phyloP scores from a whole-genome alignment of 64 coral and sea anemone species.

The Stichodactyla helianthus region DNA sequence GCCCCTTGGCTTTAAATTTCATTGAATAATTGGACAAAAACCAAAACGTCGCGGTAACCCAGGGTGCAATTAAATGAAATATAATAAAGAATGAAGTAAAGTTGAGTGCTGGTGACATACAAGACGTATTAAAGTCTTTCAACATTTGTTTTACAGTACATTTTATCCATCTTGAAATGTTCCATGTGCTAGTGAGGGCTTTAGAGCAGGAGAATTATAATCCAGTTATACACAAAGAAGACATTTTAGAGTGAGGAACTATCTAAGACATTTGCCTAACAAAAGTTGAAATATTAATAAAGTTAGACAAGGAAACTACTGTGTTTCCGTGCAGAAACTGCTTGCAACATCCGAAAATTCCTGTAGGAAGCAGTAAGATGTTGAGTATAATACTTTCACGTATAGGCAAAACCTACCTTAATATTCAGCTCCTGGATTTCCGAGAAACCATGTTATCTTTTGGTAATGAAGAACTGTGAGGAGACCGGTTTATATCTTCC shows the following conservation, averaged over 20 bases:
- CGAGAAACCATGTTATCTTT: background rate
- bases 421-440: background rate
- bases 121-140: background rate
- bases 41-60: background rate
- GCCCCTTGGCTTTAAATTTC: background rate
- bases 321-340: slow-evolving; percentile 20
- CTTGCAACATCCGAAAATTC: slow-evolving; percentile 16
- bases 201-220: background rate
- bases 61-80: background rate
- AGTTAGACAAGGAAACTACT: slow-evolving; percentile 6
- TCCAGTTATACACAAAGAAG: background rate
- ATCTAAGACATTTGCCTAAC: background rate
- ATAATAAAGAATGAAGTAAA: background rate
- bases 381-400: slow-evolving; percentile 9
- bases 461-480: background rate
- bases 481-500: background rate
- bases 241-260: background rate
- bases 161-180: background rate
- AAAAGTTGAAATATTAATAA: background rate
- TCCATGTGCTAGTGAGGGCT: background rate
- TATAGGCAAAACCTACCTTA: background rate
- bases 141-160: background rate
- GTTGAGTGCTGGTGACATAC: background rate
- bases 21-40: background rate
- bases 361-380: slow-evolving; percentile 12